Conservation (phyloP, 1,140 invertebrate species). For the Diabrotica virgifera region DNA sequence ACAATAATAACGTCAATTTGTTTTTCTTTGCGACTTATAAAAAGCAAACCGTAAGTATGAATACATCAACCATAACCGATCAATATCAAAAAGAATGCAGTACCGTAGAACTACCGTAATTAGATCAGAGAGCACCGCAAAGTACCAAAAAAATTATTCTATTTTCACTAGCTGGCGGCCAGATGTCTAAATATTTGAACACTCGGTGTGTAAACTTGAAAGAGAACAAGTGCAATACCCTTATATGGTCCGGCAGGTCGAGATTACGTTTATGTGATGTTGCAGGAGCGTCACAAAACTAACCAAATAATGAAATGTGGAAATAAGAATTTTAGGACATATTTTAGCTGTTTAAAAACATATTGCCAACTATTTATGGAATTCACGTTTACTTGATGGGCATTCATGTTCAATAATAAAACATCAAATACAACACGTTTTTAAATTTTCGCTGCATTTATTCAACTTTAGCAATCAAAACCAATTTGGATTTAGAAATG, state of each 20-base stretch:
- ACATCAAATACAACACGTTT: no score
- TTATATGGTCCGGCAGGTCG: not conserved
- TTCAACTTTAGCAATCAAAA: no score
- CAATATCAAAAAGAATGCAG: not conserved
- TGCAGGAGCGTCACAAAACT: not conserved
- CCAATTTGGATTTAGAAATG: no score
- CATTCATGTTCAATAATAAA: no score
- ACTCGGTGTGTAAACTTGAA: constrained; percentile 2
- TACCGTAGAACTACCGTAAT: not conserved
- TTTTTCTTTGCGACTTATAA: not conserved
- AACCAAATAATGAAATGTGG: no score
- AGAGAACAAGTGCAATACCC: not conserved
- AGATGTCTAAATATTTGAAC: constrained; percentile 3
- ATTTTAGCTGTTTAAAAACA: no score
- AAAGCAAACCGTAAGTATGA: not conserved
- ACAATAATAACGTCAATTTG: not conserved
- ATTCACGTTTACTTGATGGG: no score
- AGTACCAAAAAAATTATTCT: not conserved
- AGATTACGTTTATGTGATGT: not conserved
- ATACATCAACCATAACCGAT: not conserved
- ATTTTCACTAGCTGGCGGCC: not conserved
- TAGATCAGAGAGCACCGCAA: not conserved
- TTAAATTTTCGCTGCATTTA: no score
- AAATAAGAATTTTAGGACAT: no score
- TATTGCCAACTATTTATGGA: no score